Conservation (phyloP, 1,140 invertebrate species). For the Bombus consobrinus region DNA sequence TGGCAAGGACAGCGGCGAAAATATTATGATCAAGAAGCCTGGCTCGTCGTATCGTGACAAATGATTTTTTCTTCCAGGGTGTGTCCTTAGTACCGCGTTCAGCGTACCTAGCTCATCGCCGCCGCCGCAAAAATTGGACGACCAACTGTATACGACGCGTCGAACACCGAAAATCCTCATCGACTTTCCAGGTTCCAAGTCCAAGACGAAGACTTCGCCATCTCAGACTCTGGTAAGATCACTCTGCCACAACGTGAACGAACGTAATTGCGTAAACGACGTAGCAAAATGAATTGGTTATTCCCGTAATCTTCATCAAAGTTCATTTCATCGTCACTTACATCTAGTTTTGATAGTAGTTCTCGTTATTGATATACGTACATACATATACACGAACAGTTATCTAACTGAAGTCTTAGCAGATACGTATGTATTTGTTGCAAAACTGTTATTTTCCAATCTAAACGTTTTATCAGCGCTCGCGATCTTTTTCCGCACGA, state of each 20-base stretch:
- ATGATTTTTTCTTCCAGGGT: conserved; percentile 54
- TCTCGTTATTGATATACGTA: too few relatives aligned
- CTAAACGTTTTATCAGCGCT: too few relatives aligned
- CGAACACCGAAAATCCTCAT: conserved; percentile 49
- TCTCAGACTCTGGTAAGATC: conserved; percentile 48
- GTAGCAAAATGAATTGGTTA: not conserved
- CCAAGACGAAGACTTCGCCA: conserved; percentile 11
- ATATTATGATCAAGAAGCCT: not conserved
- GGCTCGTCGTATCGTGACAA: not conserved
- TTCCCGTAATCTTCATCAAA: not conserved
- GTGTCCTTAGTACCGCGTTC: conserved; percentile 58
- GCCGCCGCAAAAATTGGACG: conserved; percentile 42
- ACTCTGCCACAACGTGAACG: not conserved
- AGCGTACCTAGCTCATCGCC: conserved; percentile 51
- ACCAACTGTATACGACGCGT: conserved; percentile 62
- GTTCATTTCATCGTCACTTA: not conserved
- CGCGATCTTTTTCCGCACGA: too few relatives aligned
- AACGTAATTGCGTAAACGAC: not conserved
- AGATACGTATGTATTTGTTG: too few relatives aligned
- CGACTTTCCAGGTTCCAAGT: conserved; percentile 46
- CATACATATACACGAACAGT: conserved; percentile 16
- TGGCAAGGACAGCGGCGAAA: fast-evolving
- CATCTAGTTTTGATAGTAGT: not conserved
- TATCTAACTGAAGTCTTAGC: conserved; percentile 41
- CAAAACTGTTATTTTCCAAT: too few relatives aligned